Evolutionary conservation across 2,113 vertebrate genomes (phyloP).

Genomic region (Pitta sordida): DNA sequence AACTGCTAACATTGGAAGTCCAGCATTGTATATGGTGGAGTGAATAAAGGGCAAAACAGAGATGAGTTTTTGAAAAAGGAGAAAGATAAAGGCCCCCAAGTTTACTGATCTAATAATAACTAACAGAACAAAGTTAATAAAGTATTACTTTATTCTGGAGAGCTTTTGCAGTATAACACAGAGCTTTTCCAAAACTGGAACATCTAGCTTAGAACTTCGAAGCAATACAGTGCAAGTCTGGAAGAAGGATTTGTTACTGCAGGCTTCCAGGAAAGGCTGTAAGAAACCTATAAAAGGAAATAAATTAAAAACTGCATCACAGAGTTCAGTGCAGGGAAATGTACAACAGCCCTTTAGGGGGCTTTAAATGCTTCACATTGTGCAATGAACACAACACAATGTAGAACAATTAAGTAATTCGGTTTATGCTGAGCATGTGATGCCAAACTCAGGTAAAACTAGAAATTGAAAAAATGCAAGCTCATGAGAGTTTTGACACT

Average conservation of each 20-base stretch:
- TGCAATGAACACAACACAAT: background rate
- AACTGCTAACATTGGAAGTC: background rate
- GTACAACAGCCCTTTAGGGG: background rate
- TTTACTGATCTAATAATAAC: background rate
- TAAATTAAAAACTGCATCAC: background rate
- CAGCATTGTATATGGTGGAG: background rate
- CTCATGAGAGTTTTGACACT: background rate
- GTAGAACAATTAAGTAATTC: background rate
- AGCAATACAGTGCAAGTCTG: slow-evolving; percentile 78
- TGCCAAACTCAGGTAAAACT: background rate
- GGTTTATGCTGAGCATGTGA: background rate
- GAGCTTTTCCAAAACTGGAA: slow-evolving; percentile 82
- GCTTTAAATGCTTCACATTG: background rate
- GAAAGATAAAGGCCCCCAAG: background rate
- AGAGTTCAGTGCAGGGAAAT: background rate
- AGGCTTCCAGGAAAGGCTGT: slow-evolving; percentile 81
- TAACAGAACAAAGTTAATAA: background rate
- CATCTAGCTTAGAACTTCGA: slow-evolving; percentile 76
- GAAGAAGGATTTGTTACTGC: slow-evolving; percentile 86
- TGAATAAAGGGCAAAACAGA: background rate
- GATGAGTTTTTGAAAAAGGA: background rate
- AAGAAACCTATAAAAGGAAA: slow-evolving; percentile 64
- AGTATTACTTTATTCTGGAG: slow-evolving; percentile 85
- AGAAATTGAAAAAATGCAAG: background rate
- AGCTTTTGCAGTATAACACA: slow-evolving; percentile 90